Evolutionary conservation across 2,797 vertebrate genomes (phyloP).

Genomic region (Podargus strigoides): DNA sequence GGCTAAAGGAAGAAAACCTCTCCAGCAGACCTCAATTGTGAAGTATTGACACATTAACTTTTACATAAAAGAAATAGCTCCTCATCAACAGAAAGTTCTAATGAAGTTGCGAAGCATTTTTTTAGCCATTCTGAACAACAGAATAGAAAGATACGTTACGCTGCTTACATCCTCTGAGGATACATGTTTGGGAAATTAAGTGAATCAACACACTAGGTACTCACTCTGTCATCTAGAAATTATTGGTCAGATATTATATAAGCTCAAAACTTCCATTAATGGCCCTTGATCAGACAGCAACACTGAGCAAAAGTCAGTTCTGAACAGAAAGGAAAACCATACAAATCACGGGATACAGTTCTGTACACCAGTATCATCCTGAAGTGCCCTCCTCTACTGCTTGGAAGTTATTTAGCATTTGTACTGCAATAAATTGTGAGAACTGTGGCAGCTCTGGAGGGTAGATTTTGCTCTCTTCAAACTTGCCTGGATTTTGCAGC

Average conservation of each 20-base stretch:
- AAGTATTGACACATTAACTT: not conserved
- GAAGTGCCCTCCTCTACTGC: not conserved
- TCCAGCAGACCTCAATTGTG: not conserved
- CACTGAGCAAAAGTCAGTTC: not conserved
- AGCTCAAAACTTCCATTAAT: not conserved
- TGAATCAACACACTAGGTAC: not conserved
- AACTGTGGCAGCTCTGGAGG: not conserved
- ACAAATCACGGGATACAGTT: not conserved
- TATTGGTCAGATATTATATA: not conserved
- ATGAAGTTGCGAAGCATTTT: not conserved
- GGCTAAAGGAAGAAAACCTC: conserved; percentile 14
- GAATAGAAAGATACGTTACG: not conserved
- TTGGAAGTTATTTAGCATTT: not conserved
- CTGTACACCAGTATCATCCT: not conserved
- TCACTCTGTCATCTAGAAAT: not conserved
- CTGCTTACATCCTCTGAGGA: not conserved
- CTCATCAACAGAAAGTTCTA: not conserved
- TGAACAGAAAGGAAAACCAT: not conserved
- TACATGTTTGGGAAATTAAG: not conserved
- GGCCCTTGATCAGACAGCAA: not conserved
- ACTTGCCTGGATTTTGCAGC: not conserved
- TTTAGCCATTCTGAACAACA: not conserved
- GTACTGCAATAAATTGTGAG: not conserved
- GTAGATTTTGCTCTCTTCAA: not conserved
- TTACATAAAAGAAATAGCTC: not conserved